phyloP scores from a whole-genome alignment of 2,797 vertebrate species.

The Oreochromis grahami region DNA sequence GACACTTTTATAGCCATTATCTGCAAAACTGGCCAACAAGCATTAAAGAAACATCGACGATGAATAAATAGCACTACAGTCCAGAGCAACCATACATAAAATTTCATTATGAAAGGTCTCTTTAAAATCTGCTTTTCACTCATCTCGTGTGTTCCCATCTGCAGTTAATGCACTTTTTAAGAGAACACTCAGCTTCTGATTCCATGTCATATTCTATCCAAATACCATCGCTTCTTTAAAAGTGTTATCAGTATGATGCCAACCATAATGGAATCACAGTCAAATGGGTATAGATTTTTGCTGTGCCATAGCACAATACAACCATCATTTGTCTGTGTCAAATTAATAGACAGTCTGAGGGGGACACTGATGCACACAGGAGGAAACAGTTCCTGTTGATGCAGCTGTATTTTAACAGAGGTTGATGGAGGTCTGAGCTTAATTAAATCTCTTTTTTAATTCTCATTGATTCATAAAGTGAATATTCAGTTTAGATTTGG shows the following conservation, averaged over 20 bases:
- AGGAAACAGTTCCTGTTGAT: background rate
- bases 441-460: slow-evolving; percentile 9
- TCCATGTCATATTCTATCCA: background rate
- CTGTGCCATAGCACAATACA: background rate
- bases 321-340: background rate
- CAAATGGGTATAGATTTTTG: background rate
- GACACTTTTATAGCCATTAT: background rate
- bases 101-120: background rate
- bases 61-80: background rate
- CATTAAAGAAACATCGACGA: background rate
- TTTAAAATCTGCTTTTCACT: background rate
- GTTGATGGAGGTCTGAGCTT: background rate
- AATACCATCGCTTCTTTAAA: background rate
- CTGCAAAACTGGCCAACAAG: background rate
- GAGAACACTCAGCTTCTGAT: background rate
- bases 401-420: background rate
- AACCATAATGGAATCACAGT: background rate
- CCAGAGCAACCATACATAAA: background rate
- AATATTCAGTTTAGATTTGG: background rate
- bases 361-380: background rate
- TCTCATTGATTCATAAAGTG: background rate
- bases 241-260: background rate
- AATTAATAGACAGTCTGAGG: background rate
- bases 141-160: background rate
- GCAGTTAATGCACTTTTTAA: background rate